These are phyloP conservation scores for Geodia barretti DNA, from an alignment of 37 sponge, comb jelly and placozoan genomes.

Conservation along the genomic window DNA sequence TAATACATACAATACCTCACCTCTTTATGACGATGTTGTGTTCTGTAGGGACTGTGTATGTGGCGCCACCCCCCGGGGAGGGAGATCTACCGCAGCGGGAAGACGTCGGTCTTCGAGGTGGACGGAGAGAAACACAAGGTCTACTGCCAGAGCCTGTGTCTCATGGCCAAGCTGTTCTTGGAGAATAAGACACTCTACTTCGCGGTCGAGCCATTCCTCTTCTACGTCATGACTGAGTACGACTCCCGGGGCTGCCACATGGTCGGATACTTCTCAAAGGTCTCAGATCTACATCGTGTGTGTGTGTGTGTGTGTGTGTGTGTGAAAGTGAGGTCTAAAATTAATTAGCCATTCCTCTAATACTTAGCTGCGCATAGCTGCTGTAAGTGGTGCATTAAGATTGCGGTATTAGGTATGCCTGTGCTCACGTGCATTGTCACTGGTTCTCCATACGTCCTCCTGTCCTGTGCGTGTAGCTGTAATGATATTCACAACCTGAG, in stretches of 20 bases:
- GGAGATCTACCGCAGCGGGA: conserved; percentile 88
- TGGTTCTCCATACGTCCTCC: too few species aligned
- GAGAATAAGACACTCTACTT: conserved; percentile 98
- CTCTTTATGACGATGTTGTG: conserved; percentile 6
- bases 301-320: background rate
- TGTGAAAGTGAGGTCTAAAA: background rate
- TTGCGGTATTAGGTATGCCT: too few species aligned
- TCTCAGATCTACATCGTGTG: too few species aligned
- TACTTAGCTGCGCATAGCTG: too few species aligned
- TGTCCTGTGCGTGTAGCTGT: too few species aligned
- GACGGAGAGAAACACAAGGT: conserved; percentile 93
- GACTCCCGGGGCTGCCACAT: conserved; percentile 76
- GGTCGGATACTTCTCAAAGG: conserved; percentile 97
- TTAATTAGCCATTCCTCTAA: too few species aligned
- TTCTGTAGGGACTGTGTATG: conserved; percentile 64
- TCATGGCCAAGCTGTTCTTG: conserved; percentile 95
- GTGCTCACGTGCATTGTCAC: too few species aligned
- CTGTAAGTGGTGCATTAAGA: too few species aligned
- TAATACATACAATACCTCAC: too few species aligned
- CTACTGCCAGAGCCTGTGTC: conserved; percentile 95
- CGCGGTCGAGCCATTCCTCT: conserved; percentile 96
- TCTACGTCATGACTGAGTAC: conserved; percentile 86
- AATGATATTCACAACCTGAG: too few species aligned
- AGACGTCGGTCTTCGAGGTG: conserved; percentile 92
- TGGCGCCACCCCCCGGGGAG: conserved; percentile 89